Conservation (phyloP, 2,113 vertebrate species). For the Megaleporinus macrocephalus region DNA sequence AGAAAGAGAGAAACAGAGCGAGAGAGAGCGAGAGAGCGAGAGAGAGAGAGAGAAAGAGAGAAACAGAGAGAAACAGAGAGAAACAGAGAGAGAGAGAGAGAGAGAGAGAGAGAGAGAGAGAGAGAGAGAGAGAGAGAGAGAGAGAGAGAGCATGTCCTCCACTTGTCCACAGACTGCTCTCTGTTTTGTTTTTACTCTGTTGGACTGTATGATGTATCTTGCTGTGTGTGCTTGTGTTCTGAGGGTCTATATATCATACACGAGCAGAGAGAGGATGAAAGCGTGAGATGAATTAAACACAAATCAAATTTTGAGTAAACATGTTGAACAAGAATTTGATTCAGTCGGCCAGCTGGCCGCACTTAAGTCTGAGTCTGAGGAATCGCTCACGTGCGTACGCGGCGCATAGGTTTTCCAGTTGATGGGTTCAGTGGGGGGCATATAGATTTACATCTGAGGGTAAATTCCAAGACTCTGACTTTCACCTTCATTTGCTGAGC, state of each 20-base stretch:
- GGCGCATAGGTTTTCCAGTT: background rate
- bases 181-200: background rate
- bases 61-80: too few species aligned
- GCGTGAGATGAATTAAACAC: background rate
- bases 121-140: too few species aligned
- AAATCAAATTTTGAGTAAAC: conserved; percentile 5
- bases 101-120: too few species aligned
- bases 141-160: too few species aligned
- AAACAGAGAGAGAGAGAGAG: too few species aligned
- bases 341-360: conserved; percentile 10
- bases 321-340: conserved; percentile 13
- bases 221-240: background rate
- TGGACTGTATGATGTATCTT: background rate
- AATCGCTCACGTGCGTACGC: conserved; percentile 19
- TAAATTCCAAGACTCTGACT: conserved; percentile 33
- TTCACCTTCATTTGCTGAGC: conserved; percentile 12
- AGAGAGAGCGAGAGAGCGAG: too few species aligned
- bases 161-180: background rate
- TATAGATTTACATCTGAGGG: conserved; percentile 29
- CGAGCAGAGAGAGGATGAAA: background rate
- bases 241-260: background rate
- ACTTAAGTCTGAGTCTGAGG: background rate
- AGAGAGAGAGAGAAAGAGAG: too few species aligned
- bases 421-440: background rate
- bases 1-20: too few species aligned